phyloP scores from a whole-genome alignment of 2,113 vertebrate genomes.

The Symphodus melops region DNA sequence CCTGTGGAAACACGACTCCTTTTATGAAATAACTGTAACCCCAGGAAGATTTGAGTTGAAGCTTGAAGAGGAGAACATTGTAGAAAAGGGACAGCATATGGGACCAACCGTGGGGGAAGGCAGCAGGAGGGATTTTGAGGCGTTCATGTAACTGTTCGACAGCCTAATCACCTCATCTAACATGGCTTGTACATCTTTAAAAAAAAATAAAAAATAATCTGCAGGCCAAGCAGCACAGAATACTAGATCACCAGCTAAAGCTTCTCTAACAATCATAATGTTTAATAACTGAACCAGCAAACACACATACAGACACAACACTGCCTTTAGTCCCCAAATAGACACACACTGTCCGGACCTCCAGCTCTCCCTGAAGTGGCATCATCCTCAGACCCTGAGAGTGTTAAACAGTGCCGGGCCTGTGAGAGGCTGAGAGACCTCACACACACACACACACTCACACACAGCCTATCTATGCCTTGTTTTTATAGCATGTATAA shows the following conservation, averaged over 20 bases:
- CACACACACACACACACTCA: conserved; percentile 36
- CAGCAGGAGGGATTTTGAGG: background rate
- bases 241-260: conserved; percentile 73
- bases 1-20: conserved; percentile 52
- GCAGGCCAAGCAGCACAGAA: conserved; percentile 50
- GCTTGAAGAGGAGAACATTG: conserved; percentile 6
- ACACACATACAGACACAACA: conserved; percentile 39
- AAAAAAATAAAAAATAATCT: conserved; percentile 28
- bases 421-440: conserved; percentile 40
- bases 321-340: conserved; percentile 68
- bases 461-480: conserved; percentile 80
- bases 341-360: conserved; percentile 28
- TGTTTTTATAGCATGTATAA: conserved; percentile 83
- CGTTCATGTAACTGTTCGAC: conserved; percentile 31
- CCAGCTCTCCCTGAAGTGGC: conserved; percentile 27
- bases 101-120: conserved; percentile 22
- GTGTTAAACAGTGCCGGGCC: conserved; percentile 23
- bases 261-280: conserved; percentile 71
- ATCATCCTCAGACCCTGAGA: conserved; percentile 33
- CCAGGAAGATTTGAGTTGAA: conserved; percentile 33
- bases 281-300: conserved; percentile 79
- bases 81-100: conserved; percentile 16
- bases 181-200: conserved; percentile 55
- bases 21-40: conserved; percentile 37
- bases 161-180: conserved; percentile 52